A percentile compares a stretch with the other conserved stretches of the same genome.
Evolutionary conservation across 2,113 vertebrate genomes (phyloP).

Genomic region (Dasyornis broadbenti): DNA sequence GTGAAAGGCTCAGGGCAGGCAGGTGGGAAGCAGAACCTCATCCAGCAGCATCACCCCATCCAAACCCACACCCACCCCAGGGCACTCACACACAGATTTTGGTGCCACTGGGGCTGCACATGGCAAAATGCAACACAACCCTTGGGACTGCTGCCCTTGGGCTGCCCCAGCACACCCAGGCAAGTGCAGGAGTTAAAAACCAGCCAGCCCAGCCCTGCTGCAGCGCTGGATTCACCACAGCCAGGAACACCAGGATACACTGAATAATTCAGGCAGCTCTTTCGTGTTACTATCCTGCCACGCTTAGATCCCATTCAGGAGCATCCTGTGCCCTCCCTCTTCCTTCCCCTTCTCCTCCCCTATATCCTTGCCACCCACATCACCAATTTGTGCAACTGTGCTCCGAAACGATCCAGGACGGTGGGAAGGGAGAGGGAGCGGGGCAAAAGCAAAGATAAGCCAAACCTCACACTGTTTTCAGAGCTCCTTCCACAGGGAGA

Average conservation of each 20-base stretch:
- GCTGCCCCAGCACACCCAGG: neutral
- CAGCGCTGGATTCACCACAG: neutral
- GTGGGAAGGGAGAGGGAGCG: neutral
- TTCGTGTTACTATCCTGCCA: neutral
- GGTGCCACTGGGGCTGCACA: neutral
- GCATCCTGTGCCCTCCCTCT: neutral
- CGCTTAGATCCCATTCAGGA: neutral
- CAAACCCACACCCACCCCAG: neutral
- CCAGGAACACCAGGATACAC: neutral
- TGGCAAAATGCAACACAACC: no score
- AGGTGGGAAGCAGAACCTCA: neutral
- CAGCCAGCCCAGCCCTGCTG: neutral
- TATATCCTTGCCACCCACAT: neutral
- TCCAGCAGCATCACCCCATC: neutral
- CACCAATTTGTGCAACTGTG: neutral
- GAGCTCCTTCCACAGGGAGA: neutral
- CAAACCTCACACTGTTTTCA: neutral
- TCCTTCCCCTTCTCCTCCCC: neutral
- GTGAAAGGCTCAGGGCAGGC: fast-evolving
- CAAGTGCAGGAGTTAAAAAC: neutral
- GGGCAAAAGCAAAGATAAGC: neutral
- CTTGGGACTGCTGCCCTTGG: no score
- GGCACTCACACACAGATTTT: neutral
- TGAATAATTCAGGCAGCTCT: neutral
- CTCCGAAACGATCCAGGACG: neutral